Evolutionary conservation across 2,797 vertebrate genomes (phyloP).

Genomic region (Ptychobarbus kaznakovi): DNA sequence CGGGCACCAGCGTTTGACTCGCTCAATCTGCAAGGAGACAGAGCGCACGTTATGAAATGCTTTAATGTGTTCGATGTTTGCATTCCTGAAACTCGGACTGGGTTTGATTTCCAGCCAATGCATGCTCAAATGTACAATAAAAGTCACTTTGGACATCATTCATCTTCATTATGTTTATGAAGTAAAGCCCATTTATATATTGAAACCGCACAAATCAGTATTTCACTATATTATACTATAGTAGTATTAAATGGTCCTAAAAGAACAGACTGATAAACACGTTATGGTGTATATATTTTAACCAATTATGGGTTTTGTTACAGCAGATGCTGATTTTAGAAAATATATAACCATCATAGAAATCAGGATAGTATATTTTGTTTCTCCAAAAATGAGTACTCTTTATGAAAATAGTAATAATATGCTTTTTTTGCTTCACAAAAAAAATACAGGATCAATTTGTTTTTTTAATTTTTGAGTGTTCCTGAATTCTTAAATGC

Average conservation of each 20-base stretch:
- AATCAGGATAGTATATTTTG: neutral
- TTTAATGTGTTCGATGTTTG: neutral
- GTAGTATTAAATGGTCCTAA: neutral
- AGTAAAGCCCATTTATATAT: neutral
- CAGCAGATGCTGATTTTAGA: neutral
- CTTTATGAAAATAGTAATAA: neutral
- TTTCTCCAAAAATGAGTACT: neutral
- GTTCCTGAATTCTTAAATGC: too few species aligned
- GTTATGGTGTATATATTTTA: neutral
- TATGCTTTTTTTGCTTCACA: neutral
- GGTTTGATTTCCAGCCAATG: constrained; percentile 2
- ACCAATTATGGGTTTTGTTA: neutral
- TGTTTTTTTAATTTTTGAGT: neutral
- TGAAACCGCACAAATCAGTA: neutral
- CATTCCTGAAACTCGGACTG: neutral
- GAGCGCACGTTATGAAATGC: neutral
- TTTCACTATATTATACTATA: neutral
- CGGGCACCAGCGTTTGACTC: constrained; percentile 22
- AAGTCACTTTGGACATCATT: neutral
- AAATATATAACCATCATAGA: neutral
- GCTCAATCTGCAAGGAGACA: constrained; percentile 56
- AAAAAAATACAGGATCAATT: neutral
- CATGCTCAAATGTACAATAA: too few species aligned
- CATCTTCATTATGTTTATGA: neutral
- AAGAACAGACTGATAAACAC: neutral